These are phyloP conservation scores for Triops longicaudatus DNA, from an alignment of 1,140 invertebrate genomes.

Conservation along the genomic window DNA sequence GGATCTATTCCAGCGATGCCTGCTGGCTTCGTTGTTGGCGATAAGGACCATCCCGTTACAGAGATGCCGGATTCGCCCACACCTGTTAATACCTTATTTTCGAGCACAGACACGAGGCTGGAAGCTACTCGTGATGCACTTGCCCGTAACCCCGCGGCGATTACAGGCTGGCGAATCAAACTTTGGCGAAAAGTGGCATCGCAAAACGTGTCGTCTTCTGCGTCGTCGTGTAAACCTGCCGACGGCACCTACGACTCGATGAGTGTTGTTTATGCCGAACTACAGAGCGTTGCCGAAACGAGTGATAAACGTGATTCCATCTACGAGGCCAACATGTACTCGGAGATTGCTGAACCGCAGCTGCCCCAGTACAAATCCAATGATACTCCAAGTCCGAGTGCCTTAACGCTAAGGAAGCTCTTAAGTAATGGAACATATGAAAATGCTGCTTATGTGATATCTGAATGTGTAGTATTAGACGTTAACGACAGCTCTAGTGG, in stretches of 20 bases:
- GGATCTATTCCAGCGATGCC: constrained; percentile 24
- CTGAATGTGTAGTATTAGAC: constrained; percentile 30
- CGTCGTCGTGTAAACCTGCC: constrained; percentile 29
- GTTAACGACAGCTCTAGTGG: constrained; percentile 23
- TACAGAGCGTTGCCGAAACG: constrained; percentile 31
- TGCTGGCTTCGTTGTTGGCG: constrained; percentile 26
- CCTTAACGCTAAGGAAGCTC: constrained; percentile 29
- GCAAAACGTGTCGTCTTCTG: not conserved
- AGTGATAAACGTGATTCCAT: constrained; percentile 25
- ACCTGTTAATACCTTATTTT: constrained; percentile 12
- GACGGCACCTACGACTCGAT: constrained; percentile 32
- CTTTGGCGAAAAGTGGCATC: constrained; percentile 25
- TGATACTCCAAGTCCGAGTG: constrained; percentile 13
- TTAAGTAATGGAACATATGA: constrained; percentile 34
- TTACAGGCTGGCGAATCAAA: constrained; percentile 23
- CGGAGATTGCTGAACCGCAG: constrained; percentile 35
- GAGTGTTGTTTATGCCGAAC: constrained; percentile 35
- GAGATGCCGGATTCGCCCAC: constrained; percentile 7
- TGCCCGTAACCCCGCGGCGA: not conserved
- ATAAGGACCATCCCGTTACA: constrained; percentile 5
- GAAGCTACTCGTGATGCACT: not conserved
- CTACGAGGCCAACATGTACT: constrained; percentile 35
- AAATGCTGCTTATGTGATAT: constrained; percentile 34
- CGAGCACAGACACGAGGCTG: constrained; percentile 14
- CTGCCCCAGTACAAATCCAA: not conserved